These are phyloP conservation scores for Megathymus violae DNA, from an alignment of 1,140 invertebrate genomes.

Conservation along the genomic window DNA sequence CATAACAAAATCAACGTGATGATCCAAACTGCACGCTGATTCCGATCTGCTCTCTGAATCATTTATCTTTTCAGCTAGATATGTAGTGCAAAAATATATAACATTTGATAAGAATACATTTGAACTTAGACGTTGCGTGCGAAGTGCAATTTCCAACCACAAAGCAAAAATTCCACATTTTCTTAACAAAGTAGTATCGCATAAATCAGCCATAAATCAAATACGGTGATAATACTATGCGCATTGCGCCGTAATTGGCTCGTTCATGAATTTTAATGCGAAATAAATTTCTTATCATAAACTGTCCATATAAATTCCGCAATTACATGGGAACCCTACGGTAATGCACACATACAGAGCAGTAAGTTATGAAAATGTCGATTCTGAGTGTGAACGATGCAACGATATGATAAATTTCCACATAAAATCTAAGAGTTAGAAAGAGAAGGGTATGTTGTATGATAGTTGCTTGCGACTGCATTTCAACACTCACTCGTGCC, in stretches of 20 bases:
- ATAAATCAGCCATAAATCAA: background rate
- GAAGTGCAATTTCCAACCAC: background rate
- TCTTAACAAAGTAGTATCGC: background rate
- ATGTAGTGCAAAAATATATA: too few species aligned
- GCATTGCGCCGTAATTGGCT: background rate
- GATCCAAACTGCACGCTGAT: too few species aligned
- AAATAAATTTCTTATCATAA: background rate
- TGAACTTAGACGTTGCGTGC: too few species aligned
- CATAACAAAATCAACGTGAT: too few species aligned
- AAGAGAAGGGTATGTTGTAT: too few species aligned
- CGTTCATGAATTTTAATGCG: constrained; percentile 4
- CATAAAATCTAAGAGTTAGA: too few species aligned
- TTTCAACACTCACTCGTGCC: too few species aligned
- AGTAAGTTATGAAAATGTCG: background rate
- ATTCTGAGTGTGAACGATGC: background rate
- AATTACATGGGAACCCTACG: background rate
- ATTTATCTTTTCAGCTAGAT: too few species aligned
- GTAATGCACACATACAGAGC: background rate
- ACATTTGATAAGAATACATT: too few species aligned
- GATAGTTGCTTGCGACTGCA: background rate
- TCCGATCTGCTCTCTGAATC: too few species aligned
- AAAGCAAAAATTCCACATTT: too few species aligned
- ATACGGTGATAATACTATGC: background rate
- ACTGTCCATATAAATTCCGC: background rate
- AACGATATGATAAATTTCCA: too few species aligned